Evolutionary conservation across 2,113 vertebrate genomes (phyloP), one percentile per base, ranked within the genome.

Genomic region (Poecilia latipinna): DNA sequence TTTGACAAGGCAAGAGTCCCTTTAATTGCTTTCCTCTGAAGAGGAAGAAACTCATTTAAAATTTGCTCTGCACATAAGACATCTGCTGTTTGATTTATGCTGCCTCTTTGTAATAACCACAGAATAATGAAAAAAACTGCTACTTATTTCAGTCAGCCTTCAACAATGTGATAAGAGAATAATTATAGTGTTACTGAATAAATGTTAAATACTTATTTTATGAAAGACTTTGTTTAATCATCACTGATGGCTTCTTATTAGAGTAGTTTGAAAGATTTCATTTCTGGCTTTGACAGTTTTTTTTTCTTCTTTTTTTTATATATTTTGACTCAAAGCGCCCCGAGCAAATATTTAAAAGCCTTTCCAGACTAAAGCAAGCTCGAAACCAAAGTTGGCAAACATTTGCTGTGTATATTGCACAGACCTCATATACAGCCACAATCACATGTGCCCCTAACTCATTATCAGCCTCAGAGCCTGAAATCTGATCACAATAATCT

Each of bases 401-500:
- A 90, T 91, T 91, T 90, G 78, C 81, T 29, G 69, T 74, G 77
- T 78, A 82, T 87, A 82, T 84, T 78, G 37, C 84, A 60, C 81
- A 77, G 78, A 70, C 65, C 80, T 85, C 85, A 84, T 71, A 80
- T 77, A 84, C 83, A 83, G 83, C 70, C 77, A 74, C 79, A 42
- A 33, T 88, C 83, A 15, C 84, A 71, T 76, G 86, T 71, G 87
- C 84, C 81, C 80, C 72, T 17, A 64, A 82, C 63, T 93, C 81
- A 90, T 90, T 87, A 90, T 85, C 87, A 87, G 82, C 82, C 85
- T 69, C 71, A 0, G 29, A 83, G 80, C 76, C 80, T 87, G 81
- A 88, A 88, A 84, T 90, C 74, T 87, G 90, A 92, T 91, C 80
- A 72, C 90, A 91, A 88, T 91, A 90, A 93, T 93, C 86, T 91